Evolutionary conservation across 35 echinoderm and acorn worm species (phyloP).

Genomic region (Strongylocentrotus purpuratus): DNA sequence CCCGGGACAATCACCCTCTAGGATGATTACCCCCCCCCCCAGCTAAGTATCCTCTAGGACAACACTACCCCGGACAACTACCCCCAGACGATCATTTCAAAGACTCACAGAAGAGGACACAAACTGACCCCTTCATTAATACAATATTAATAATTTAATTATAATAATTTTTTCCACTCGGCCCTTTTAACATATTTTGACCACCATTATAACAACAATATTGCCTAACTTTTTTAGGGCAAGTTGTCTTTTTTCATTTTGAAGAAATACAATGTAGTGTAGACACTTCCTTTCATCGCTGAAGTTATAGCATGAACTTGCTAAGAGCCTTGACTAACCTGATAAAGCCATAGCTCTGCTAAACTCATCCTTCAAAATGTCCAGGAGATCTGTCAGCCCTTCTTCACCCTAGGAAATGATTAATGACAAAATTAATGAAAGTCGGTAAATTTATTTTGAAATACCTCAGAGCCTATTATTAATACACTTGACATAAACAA

Average conservation of each 20-base stretch:
- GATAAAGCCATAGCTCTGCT: constrained; percentile 34
- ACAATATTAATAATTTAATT: no score
- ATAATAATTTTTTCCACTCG: no score
- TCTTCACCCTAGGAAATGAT: constrained; percentile 32
- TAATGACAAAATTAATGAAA: not conserved
- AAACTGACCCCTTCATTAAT: no score
- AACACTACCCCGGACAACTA: no score
- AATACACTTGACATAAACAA: not conserved
- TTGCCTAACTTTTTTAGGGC: no score
- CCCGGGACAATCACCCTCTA: no score
- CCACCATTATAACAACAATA: no score
- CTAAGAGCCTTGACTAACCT: not conserved
- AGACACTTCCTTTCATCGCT: not conserved
- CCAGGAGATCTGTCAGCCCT: constrained; percentile 41
- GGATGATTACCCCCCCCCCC: no score
- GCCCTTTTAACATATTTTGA: no score
- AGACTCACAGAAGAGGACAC: no score
- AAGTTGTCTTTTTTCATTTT: not conserved
- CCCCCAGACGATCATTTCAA: no score
- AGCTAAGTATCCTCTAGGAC: no score
- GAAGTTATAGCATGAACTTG: not conserved
- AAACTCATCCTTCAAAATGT: constrained; percentile 45
- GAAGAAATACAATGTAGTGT: not conserved
- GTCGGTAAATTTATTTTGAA: not conserved
- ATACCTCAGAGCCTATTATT: not conserved